Base-by-base conservation (phyloP, 2,113 vertebrate species). In the Megaceryle maxima region DNA sequence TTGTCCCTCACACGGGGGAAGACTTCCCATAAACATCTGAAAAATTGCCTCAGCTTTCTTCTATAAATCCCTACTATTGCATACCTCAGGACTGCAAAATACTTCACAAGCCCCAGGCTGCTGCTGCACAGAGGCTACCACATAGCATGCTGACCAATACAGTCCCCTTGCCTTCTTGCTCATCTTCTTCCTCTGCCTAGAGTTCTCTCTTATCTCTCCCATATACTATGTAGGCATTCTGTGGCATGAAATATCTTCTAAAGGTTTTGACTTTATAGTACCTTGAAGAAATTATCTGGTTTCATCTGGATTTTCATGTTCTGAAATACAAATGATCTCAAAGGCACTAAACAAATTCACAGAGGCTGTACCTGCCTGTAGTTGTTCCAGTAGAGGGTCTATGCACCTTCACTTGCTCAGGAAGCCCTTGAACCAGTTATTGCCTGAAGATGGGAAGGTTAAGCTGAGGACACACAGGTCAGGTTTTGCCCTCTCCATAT, bases 351-450 rank as follows among this genome's bases (percentile, higher is more conserved):
- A 31, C n/a, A 79, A 60, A 74, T 3, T 7, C 44, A 4, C 5
- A 7, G 29, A 26, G 18, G 59, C 20, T n/a, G 19, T 31, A 46
- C 28, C 51, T 17, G 43, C 6, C 4, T 9, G 18, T 9, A 68
- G 63, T 51, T 51, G 1, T 17, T 74, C 25, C 85, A 88, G 22
- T 5, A 85, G 33, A n/a, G n/a, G 48, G 18, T 37, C 25, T 2
- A 7, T 31, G 16, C 46, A 67, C 0, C 0, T 53, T 56, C 11
- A 0, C 56, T 60, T 78, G 26, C 51, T 55, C 20, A 15, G 24
- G 56, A 93, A 86, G 37, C 10, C 37, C 88, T 91, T 74, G 50
- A 70, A 62, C 63, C 33, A 55, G 59, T 37, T 62, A 33, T 26
- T 39, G 43, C 57, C 16, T 0, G 0, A 55, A 82, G 39, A n/a